A percentile compares a stretch with the other conserved stretches of the same genome.
phyloP scores from a whole-genome alignment of 2,113 vertebrate species.

The Anarhynchus alexandrinus region DNA sequence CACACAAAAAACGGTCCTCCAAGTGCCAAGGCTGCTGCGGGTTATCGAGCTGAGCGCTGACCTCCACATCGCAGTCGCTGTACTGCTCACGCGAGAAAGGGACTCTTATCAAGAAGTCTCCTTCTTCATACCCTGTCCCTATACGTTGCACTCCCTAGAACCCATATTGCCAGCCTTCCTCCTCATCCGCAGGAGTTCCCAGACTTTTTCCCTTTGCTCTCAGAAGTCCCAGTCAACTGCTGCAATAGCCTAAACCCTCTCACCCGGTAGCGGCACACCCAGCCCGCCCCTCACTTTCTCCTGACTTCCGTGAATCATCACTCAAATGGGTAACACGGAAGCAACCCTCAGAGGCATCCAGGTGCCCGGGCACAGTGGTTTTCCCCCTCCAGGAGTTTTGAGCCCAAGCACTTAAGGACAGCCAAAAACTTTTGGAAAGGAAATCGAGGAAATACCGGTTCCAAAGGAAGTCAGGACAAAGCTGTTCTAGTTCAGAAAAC shows the following conservation, averaged over 20 bases:
- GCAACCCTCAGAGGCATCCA: background rate
- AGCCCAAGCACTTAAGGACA: background rate
- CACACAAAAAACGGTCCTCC: accelerated
- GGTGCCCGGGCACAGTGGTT: background rate
- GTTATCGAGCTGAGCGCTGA: background rate
- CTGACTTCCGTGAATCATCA: background rate
- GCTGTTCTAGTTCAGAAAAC: background rate
- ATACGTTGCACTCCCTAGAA: no score
- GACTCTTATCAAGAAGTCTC: no score
- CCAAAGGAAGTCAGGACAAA: background rate
- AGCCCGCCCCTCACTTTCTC: background rate
- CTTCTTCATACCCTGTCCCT: background rate
- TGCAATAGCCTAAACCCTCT: background rate
- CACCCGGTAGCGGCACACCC: background rate
- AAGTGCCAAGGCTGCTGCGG: accelerated
- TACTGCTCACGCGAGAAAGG: background rate
- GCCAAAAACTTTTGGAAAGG: background rate
- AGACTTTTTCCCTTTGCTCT: background rate
- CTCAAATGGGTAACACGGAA: background rate
- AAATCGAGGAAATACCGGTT: background rate
- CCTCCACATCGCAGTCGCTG: background rate
- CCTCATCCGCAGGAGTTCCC: background rate
- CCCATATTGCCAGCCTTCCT: background rate
- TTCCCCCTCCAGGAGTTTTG: background rate
- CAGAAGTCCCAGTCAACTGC: background rate